Conservation (phyloP, 2,888 invertebrate species). For the Aphidoletes aphidimyza region DNA sequence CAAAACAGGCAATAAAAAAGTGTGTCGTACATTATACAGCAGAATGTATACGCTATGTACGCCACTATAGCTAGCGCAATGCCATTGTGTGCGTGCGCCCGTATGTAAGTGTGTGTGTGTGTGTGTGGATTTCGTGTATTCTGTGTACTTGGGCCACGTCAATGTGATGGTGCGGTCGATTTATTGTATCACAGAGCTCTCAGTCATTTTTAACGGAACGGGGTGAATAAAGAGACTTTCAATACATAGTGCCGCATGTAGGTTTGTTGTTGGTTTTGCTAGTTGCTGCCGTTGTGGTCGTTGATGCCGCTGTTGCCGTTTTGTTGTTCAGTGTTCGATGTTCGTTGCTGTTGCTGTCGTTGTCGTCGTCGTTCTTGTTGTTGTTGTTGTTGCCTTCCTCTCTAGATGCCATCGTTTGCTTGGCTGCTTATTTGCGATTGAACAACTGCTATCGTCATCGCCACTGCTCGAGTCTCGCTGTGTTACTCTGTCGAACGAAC, state of each 20-base stretch:
- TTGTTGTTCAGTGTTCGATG: neutral
- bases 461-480: slow-evolving; percentile 7
- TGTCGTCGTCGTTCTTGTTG: neutral
- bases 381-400: neutral
- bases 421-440: neutral
- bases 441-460: slow-evolving; percentile 42
- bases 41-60: neutral
- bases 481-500: no score
- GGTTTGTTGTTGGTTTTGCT: neutral
- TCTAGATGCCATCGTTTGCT: slow-evolving; percentile 19
- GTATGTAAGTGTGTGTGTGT: neutral
- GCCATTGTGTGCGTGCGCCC: no score
- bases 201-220: neutral
- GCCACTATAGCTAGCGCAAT: no score
- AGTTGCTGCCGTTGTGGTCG: neutral
- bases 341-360: neutral
- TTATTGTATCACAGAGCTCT: neutral
- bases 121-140: no score
- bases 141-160: neutral
- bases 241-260: slow-evolving; percentile 4
- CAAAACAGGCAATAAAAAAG: slow-evolving; percentile 16
- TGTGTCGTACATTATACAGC: slow-evolving; percentile 21
- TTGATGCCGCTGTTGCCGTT: no score
- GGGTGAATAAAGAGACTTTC: slow-evolving; percentile 19
- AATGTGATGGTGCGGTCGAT: slow-evolving; percentile 22